Percentiles rank a stretch among this genome's conserved stretches.
Conservation (phyloP, 2,797 vertebrate species). For the Centropyge bicolor region DNA sequence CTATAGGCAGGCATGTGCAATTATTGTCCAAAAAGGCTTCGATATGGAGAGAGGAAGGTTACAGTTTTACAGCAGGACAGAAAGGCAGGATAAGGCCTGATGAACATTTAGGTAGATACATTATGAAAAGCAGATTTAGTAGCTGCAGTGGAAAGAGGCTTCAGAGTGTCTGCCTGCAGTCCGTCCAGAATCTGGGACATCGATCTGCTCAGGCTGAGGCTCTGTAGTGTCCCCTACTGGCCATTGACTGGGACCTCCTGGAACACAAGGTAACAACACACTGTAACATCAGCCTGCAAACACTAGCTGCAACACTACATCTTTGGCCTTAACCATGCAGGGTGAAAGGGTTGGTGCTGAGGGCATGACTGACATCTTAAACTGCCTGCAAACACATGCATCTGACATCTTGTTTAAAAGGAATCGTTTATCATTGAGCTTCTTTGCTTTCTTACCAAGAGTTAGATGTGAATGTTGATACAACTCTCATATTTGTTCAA, state of each 20-base stretch:
- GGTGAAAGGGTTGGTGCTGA: not conserved
- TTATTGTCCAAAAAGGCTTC: slow-evolving; percentile 47
- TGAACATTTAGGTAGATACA: slow-evolving; percentile 12
- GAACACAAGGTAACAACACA: slow-evolving; percentile 12
- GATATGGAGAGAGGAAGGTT: slow-evolving; percentile 45
- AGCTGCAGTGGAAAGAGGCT: slow-evolving; percentile 70
- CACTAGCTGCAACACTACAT: not conserved
- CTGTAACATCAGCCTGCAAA: not conserved
- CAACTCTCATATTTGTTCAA: not conserved
- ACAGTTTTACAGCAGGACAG: slow-evolving; percentile 58
- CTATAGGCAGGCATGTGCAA: slow-evolving; percentile 72
- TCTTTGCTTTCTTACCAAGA: not conserved
- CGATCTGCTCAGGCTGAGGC: slow-evolving; percentile 15
- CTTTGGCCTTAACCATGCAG: slow-evolving; percentile 45
- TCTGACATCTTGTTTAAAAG: slow-evolving; percentile 2
- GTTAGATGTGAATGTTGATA: not conserved
- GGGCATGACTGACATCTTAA: not conserved
- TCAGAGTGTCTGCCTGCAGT: slow-evolving; percentile 39
- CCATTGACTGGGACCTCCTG: slow-evolving; percentile 84
- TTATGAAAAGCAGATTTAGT: slow-evolving; percentile 54
- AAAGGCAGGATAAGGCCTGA: slow-evolving; percentile 35
- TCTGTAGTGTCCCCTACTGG: slow-evolving; percentile 56
- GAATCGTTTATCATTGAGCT: not conserved
- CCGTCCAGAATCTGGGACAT: not conserved
- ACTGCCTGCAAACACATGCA: slow-evolving; percentile 44